Evolutionary conservation across 2,797 vertebrate genomes (phyloP).

Genomic region (Rhabdophis nuchalis): DNA sequence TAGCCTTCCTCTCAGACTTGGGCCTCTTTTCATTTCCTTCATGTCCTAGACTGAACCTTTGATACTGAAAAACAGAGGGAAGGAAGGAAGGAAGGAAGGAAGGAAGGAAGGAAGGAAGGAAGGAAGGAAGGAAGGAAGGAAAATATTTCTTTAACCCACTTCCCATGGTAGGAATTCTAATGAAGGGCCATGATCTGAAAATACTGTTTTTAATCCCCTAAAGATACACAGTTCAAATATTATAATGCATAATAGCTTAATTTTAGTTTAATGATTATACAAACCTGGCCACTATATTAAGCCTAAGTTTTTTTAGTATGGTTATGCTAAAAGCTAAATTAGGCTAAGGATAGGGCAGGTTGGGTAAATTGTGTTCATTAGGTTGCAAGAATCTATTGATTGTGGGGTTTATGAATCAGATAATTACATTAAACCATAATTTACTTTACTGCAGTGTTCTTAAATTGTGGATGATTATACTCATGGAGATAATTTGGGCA

Average conservation of each 20-base stretch:
- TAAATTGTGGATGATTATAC: background rate
- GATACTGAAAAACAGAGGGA: background rate
- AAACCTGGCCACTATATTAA: background rate
- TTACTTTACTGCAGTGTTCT: background rate
- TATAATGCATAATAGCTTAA: background rate
- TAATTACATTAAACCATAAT: background rate
- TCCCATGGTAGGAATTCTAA: background rate
- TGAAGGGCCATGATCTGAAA: background rate
- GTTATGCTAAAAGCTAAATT: background rate
- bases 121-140: background rate
- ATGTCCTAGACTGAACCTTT: background rate
- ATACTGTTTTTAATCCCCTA: background rate
- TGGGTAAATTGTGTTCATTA: background rate
- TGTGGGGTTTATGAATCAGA: background rate
- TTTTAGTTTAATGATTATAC: background rate
- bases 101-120: background rate
- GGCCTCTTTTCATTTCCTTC: background rate
- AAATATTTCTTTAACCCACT: background rate
- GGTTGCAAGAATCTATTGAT: background rate
- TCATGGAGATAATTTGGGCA: background rate
- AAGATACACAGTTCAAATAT: background rate
- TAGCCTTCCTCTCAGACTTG: background rate
- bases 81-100: no score
- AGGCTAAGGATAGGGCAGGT: background rate
- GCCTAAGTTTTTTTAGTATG: background rate